Percentiles rank a stretch among this genome's conserved stretches.
Evolutionary conservation across 2,888 invertebrate species (phyloP).

Genomic region (Drosophila monieri): DNA sequence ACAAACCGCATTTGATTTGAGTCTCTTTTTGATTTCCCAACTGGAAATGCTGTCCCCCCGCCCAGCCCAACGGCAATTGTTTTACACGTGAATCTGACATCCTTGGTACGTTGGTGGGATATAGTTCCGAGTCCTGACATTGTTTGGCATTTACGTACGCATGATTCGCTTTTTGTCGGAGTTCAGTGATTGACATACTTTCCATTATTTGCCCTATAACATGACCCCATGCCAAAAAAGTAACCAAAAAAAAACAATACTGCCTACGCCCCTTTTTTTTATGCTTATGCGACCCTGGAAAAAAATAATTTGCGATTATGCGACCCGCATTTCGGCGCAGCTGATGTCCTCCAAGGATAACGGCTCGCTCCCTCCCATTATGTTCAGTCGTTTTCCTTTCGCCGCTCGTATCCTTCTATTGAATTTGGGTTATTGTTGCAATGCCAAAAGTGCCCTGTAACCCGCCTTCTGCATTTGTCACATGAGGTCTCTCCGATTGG

Average conservation of each 20-base stretch:
- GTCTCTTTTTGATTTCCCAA: constrained; percentile 33
- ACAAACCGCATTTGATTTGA: constrained; percentile 44
- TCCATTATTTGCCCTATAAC: constrained; percentile 67
- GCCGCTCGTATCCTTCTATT: constrained; percentile 66
- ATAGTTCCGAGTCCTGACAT: constrained; percentile 22
- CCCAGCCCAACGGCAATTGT: constrained; percentile 2
- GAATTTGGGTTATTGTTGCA: constrained; percentile 76
- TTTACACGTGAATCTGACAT: constrained; percentile 24
- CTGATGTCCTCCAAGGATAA: constrained; percentile 63
- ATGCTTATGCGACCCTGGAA: constrained; percentile 36
- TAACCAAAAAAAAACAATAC: constrained; percentile 24
- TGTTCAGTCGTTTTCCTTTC: constrained; percentile 48
- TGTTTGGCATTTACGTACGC: constrained; percentile 51
- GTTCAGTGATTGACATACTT: constrained; percentile 74
- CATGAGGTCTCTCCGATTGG: constrained; percentile 14
- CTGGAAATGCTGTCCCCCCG: constrained; percentile 22
- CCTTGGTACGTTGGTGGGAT: constrained; percentile 12
- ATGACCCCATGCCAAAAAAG: constrained; percentile 21
- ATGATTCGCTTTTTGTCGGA: constrained; percentile 57
- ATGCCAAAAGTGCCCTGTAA: constrained; percentile 29
- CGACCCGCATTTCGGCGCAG: constrained; percentile 63
- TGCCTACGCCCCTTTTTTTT: constrained; percentile 27
- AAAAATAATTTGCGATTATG: constrained; percentile 69
- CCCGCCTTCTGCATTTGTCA: constrained; percentile 65
- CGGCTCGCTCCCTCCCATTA: constrained; percentile 39